A percentile compares a stretch with the other conserved stretches of the same genome.
Evolutionary conservation across 2,797 vertebrate species (phyloP).

Genomic region (Brachymystax lenok): DNA sequence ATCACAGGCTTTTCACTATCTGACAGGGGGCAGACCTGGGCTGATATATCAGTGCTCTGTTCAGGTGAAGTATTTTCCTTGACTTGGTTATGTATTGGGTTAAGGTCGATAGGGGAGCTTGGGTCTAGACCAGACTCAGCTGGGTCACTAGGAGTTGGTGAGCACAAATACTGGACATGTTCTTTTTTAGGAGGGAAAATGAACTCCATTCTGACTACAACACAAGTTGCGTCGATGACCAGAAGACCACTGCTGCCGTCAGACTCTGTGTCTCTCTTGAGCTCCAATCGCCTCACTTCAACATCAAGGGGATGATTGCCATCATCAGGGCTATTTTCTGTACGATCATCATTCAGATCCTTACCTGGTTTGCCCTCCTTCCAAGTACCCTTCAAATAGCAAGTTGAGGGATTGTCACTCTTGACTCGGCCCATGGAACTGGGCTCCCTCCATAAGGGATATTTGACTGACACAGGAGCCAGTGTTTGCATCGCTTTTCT

Average conservation of each 20-base stretch:
- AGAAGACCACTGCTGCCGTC: conserved; percentile 55
- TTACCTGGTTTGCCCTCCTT: conserved; percentile 35
- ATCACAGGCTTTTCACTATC: conserved; percentile 6
- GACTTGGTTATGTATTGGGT: conserved; percentile 18
- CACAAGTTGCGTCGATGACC: conserved; percentile 68
- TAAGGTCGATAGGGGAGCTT: neutral
- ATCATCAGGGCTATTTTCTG: conserved; percentile 11
- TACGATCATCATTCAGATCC: neutral
- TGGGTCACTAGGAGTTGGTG: conserved; percentile 28
- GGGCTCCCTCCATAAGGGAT: conserved; percentile 79
- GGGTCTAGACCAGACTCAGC: conserved; percentile 22
- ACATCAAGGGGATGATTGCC: conserved; percentile 23
- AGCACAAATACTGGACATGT: conserved; percentile 63
- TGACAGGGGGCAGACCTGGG: conserved; percentile 19
- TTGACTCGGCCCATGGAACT: conserved; percentile 50
- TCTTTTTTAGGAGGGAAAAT: conserved; percentile 70
- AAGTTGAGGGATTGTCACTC: conserved; percentile 28
- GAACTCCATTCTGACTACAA: conserved; percentile 73
- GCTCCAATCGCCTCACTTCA: conserved; percentile 47
- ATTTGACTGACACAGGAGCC: conserved; percentile 52
- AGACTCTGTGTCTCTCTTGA: conserved; percentile 32
- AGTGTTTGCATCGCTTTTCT: conserved; percentile 32
- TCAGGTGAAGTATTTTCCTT: conserved; percentile 29
- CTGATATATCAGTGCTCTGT: conserved; percentile 7
- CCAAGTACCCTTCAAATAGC: conserved; percentile 19